Conservation (phyloP, 2,797 vertebrate genomes). For the Sebastes nivosus region DNA sequence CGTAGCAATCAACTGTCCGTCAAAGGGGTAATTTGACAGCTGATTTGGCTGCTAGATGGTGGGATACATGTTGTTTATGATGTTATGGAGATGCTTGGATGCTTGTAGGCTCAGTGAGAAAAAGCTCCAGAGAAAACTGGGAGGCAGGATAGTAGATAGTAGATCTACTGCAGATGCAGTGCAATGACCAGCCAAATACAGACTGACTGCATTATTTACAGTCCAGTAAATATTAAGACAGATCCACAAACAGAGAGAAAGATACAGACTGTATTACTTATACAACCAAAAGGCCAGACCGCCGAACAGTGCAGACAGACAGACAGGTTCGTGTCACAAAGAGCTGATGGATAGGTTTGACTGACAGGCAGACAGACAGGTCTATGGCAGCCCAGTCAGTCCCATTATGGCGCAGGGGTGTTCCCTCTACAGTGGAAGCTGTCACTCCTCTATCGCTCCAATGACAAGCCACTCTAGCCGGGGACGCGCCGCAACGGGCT, state of each 20-base stretch:
- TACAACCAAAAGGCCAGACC: conserved; percentile 47
- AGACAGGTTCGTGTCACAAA: conserved; percentile 72
- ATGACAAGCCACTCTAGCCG: conserved; percentile 81
- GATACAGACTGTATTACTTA: not conserved
- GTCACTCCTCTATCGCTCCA: conserved; percentile 77
- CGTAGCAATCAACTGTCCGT: conserved; percentile 57
- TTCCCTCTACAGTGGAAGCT: conserved; percentile 83
- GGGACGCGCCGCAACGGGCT: conserved; percentile 79
- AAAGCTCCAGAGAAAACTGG: conserved; percentile 10
- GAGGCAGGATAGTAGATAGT: not conserved
- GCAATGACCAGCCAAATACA: conserved; percentile 11
- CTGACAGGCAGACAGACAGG: conserved; percentile 78
- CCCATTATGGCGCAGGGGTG: conserved; percentile 81
- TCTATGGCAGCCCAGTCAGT: conserved; percentile 79
- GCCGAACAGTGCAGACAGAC: conserved; percentile 44
- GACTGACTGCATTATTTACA: conserved; percentile 12
- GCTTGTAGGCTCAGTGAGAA: conserved; percentile 30
- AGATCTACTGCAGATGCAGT: conserved; percentile 10
- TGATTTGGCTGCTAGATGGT: conserved; percentile 36
- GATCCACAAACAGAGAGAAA: conserved; percentile 11
- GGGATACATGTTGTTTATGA: not conserved
- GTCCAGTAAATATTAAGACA: conserved; percentile 38
- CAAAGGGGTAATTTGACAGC: conserved; percentile 51
- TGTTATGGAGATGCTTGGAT: conserved; percentile 24
- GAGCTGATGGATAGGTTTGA: conserved; percentile 74